A percentile compares a stretch with the other conserved stretches of the same genome.
Conservation (phyloP, 2,888 invertebrate genomes). For the Mesorhabditis sp. region DNA sequence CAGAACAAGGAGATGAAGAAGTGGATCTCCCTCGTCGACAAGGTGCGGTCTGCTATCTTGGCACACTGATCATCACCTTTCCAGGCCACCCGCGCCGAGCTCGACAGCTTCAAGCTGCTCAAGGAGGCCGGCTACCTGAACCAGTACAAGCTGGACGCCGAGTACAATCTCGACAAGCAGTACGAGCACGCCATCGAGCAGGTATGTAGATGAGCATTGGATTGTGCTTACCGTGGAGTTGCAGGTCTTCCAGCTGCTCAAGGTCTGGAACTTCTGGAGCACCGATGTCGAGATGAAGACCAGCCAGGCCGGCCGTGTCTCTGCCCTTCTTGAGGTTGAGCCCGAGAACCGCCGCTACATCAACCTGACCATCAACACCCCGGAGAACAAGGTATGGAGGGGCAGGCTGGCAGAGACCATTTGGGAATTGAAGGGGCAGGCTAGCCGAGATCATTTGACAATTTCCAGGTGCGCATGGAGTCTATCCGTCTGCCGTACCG, state of each 20-base stretch:
- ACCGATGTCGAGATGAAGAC: constrained; percentile 18
- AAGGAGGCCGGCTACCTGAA: constrained; percentile 38
- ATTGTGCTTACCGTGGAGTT: background rate
- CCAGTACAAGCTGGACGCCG: constrained; percentile 28
- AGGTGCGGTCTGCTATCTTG: background rate
- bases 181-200: constrained; percentile 23
- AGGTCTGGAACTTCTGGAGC: constrained; percentile 38
- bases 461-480: background rate
- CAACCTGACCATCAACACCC: constrained; percentile 46
- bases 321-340: constrained; percentile 37
- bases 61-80: background rate
- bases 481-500: background rate
- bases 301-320: constrained; percentile 19
- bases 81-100: background rate
- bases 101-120: constrained; percentile 21
- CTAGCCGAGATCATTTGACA: background rate
- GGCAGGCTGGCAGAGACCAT: background rate
- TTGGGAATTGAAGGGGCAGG: background rate
- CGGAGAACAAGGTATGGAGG: constrained; percentile 21
- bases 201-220: background rate
- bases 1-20: constrained; percentile 25
- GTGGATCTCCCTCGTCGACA: constrained; percentile 18
- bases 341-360: constrained; percentile 35
- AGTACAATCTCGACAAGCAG: constrained; percentile 28
- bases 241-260: constrained; percentile 26